Base-by-base conservation (phyloP, 1,140 invertebrate genomes). In the Octopus sinensis region DNA sequence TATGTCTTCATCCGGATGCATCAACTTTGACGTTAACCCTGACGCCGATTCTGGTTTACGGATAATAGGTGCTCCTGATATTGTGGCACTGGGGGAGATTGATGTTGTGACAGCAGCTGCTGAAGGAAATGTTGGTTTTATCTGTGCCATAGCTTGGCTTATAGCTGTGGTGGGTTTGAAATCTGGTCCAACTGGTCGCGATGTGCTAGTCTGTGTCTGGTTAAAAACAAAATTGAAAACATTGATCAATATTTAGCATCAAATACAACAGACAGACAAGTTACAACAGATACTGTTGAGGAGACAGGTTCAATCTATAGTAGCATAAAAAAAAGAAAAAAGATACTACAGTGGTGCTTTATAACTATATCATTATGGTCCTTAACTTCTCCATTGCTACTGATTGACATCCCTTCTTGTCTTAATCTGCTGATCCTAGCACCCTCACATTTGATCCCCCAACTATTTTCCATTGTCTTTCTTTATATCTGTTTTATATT, bases 1-100 rank as follows among this genome's bases (percentile, higher is more conserved):
- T 73, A 97, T 94, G 91, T 98, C 97, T 91, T 98, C 96, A 52
- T 95, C 94, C 52, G 97, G 97, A 91, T 98, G 97, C 87, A 98
- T 94, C 79, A 98, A 97, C 92, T 96, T 96, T 88, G 96, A 96
- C 30, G 95, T 94, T 53, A 95, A 94, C 80, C 95, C 95, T 81
- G 95, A 95, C 53, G 94, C 94, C 53, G 95, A 92, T 83, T 93
- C 93, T 54, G 94, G 93, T 92, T 93, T 95, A 79, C 93, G 93
- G 80, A 88, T 87, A 81, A 89, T 83, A 82, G 89, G 87, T 73
- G 90, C 87, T 4, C 89, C 88, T 54, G 90, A 87, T 30, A 90
- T 90, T 6, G 89, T 89, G n/a, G 89, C 87, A 81, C 85, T 85
- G 4, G 84, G 81, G 2, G 85, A 82, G 5, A 95, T 95, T 53